Conservation (phyloP, 2,797 vertebrate genomes). For the Kryptolebias ocellatus region DNA sequence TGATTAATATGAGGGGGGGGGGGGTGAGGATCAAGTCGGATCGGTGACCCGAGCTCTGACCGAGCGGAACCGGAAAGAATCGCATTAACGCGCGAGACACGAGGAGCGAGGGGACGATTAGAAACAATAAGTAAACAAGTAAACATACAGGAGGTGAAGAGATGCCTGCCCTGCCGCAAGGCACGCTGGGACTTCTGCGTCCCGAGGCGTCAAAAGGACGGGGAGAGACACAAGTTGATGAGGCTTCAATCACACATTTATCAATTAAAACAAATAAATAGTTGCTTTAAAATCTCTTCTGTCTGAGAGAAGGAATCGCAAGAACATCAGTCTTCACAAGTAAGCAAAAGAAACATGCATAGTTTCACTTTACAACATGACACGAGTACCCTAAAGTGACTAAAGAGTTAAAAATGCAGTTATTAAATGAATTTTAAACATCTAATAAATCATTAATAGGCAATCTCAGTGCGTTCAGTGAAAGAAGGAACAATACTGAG, state of each 20-base stretch:
- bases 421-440: too few species aligned
- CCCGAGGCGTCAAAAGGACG: background rate
- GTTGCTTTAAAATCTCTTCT: too few species aligned
- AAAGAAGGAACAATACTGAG: too few species aligned
- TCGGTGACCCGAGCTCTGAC: conserved; percentile 78
- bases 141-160: conserved; percentile 60
- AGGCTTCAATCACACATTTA: background rate
- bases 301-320: too few species aligned
- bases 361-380: too few species aligned
- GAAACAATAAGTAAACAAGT: conserved; percentile 81
- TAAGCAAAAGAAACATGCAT: too few species aligned
- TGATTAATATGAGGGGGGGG: conserved; percentile 75
- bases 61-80: conserved; percentile 86
- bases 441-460: too few species aligned
- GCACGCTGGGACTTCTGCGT: conserved; percentile 54
- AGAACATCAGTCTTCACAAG: too few species aligned
- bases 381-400: too few species aligned
- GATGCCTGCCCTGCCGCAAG: conserved; percentile 14
- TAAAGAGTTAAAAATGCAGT: too few species aligned
- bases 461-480: too few species aligned
- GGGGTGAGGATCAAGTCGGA: conserved; percentile 50
- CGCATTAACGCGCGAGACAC: conserved; percentile 78
- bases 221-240: conserved; percentile 4
- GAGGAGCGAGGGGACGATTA: conserved; percentile 75
- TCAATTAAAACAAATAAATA: too few species aligned